Evolutionary conservation across 2,113 vertebrate species (phyloP).

Genomic region (Aptenodytes patagonicus): DNA sequence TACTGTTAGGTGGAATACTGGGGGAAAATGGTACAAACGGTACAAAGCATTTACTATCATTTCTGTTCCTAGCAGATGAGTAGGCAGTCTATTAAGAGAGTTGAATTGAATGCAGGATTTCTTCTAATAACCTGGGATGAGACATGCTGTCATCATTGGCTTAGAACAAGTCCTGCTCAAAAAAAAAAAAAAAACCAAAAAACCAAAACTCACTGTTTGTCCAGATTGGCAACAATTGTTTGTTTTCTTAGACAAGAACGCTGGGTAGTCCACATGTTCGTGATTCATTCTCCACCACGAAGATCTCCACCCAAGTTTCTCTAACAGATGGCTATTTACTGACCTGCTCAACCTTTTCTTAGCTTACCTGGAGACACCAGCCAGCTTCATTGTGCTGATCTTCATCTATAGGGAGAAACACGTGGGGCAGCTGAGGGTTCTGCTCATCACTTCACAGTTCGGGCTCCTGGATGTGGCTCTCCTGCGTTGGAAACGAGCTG

Average conservation of each 20-base stretch:
- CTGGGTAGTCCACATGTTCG: neutral
- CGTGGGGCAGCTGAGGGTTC: slow-evolving; percentile 53
- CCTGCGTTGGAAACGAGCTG: neutral
- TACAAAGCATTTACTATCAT: neutral
- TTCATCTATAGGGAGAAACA: slow-evolving; percentile 59
- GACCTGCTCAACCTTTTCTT: neutral
- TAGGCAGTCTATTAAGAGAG: neutral
- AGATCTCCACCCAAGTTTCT: neutral
- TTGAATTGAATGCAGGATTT: neutral
- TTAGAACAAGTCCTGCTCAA: neutral
- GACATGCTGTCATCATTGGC: neutral
- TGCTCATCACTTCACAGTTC: slow-evolving; percentile 37
- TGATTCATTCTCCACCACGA: neutral
- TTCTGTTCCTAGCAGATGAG: neutral
- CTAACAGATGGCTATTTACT: neutral
- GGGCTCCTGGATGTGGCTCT: neutral
- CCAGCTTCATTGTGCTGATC: slow-evolving; percentile 74
- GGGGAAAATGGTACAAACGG: accelerated
- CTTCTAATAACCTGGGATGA: neutral
- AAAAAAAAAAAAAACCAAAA: neutral
- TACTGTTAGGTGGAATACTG: neutral
- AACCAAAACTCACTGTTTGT: neutral
- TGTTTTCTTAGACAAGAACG: slow-evolving; percentile 19
- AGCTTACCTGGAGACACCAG: slow-evolving; percentile 68
- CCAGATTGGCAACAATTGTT: neutral